phyloP scores from a whole-genome alignment of 2,113 vertebrate genomes.

The Lepus europaeus region DNA sequence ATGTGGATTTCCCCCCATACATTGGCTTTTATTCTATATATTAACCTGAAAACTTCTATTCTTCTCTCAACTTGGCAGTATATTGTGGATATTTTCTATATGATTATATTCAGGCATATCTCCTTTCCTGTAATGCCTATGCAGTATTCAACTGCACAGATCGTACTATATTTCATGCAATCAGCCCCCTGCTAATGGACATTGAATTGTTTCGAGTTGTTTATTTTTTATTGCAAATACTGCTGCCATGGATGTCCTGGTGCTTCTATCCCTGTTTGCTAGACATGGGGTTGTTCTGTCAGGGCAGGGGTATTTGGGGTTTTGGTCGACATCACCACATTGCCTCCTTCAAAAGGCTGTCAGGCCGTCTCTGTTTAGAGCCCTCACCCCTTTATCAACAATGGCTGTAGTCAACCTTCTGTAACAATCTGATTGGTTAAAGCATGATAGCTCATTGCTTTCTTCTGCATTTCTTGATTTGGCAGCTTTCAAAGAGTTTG shows the following conservation, averaged over 20 bases:
- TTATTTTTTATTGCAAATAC: neutral
- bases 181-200: neutral
- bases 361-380: neutral
- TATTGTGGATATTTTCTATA: neutral
- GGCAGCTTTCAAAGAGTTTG: neutral
- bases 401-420: neutral
- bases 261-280: neutral
- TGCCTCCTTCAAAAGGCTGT: neutral
- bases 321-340: too few species aligned
- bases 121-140: neutral
- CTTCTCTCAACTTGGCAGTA: neutral
- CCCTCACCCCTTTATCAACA: neutral
- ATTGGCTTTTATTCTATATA: neutral
- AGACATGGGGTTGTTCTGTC: neutral
- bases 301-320: neutral
- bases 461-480: neutral
- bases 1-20: neutral
- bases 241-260: neutral
- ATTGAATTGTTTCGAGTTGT: neutral
- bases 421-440: neutral
- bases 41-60: neutral
- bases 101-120: neutral
- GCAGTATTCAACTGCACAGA: neutral
- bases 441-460: neutral
- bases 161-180: neutral